These are phyloP conservation scores for Amiota minor DNA, from an alignment of 2,888 invertebrate genomes.

Conservation along the genomic window DNA sequence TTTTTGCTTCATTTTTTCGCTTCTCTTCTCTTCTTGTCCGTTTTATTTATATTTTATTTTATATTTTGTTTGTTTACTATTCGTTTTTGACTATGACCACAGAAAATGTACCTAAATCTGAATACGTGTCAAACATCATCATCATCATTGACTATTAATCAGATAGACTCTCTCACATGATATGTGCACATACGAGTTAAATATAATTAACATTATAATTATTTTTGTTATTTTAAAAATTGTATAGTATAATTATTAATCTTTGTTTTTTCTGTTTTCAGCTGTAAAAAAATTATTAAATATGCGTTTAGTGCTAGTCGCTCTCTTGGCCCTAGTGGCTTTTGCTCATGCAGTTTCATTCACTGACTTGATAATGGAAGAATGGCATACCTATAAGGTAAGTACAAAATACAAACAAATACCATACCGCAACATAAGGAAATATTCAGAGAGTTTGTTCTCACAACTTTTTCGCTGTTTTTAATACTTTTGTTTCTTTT, in stretches of 20 bases:
- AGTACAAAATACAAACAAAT: constrained; percentile 47
- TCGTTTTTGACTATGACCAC: not conserved
- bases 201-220: not conserved
- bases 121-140: constrained; percentile 23
- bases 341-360: constrained; percentile 80
- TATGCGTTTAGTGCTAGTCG: constrained; percentile 59
- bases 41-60: not conserved
- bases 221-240: not conserved
- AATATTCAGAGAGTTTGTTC: too few relatives aligned
- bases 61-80: not conserved
- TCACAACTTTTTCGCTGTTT: too few relatives aligned
- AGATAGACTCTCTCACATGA: not conserved
- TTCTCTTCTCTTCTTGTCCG: not conserved
- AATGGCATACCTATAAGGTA: constrained; percentile 87
- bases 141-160: not conserved
- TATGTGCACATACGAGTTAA: too few relatives aligned
- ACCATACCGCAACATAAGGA: not conserved
- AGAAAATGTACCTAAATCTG: not conserved
- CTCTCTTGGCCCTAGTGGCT: constrained; percentile 72
- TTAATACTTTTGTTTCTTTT: too few relatives aligned
- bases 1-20: not conserved
- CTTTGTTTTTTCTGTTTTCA: not conserved
- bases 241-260: not conserved
- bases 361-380: constrained; percentile 82
- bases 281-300: constrained; percentile 29